Conservation (phyloP, 2,797 vertebrate genomes). For the Pampus argenteus region DNA sequence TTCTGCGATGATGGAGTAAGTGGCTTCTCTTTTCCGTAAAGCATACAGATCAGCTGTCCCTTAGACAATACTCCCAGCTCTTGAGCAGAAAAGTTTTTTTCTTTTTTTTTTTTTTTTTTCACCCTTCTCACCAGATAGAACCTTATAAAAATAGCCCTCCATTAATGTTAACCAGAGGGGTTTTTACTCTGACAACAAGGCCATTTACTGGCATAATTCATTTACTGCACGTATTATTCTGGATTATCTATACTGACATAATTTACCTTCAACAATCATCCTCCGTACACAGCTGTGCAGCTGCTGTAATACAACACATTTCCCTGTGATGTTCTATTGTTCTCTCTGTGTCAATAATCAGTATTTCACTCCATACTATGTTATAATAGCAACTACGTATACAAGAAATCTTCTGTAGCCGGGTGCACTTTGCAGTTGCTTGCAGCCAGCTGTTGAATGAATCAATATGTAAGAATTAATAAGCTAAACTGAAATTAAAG, state of each 20-base stretch:
- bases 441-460: too few species aligned
- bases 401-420: neutral
- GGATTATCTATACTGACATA: slow-evolving; percentile 58
- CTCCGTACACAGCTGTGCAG: slow-evolving; percentile 23
- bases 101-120: slow-evolving; percentile 31
- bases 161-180: slow-evolving; percentile 46
- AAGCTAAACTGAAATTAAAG: too few species aligned
- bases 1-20: slow-evolving; percentile 78
- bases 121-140: slow-evolving; percentile 56
- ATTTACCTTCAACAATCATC: slow-evolving; percentile 58
- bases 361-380: slow-evolving; percentile 10
- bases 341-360: slow-evolving; percentile 35
- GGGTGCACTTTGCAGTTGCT: too few species aligned
- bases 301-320: slow-evolving; percentile 34
- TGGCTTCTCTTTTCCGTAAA: slow-evolving; percentile 68
- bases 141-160: slow-evolving; percentile 73
- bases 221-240: slow-evolving; percentile 56
- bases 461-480: too few species aligned
- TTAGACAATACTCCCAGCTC: slow-evolving; percentile 69
- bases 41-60: slow-evolving; percentile 71
- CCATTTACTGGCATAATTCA: slow-evolving; percentile 62
- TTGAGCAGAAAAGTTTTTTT: slow-evolving; percentile 38
- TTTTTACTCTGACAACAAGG: slow-evolving; percentile 51
- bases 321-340: slow-evolving; percentile 19
- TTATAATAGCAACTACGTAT: slow-evolving; percentile 5